Percentiles rank a stretch among this genome's conserved stretches.
phyloP scores from a whole-genome alignment of 2,888 invertebrate genomes.

The Philopedon plagiatum region DNA sequence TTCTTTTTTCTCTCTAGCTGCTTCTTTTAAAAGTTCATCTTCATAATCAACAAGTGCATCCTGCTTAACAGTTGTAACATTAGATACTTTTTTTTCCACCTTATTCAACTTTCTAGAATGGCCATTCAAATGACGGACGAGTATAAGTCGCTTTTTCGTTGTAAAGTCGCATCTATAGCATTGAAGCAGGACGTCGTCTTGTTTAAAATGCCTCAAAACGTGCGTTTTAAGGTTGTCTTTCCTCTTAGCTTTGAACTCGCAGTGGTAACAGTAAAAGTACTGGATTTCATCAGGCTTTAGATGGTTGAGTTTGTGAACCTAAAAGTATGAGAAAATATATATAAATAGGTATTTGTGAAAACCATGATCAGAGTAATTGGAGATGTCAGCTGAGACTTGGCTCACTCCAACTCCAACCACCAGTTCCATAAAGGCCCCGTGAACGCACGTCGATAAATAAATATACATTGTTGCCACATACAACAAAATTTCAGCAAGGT shows the following conservation, averaged over 20 bases:
- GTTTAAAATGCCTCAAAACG: constrained; percentile 1
- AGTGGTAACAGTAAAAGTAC: constrained; percentile 26
- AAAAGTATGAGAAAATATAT: no score
- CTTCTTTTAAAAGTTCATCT: not conserved
- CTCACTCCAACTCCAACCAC: no score
- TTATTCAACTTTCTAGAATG: not conserved
- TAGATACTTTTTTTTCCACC: no score
- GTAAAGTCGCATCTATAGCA: constrained; percentile 23
- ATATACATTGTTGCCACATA: no score
- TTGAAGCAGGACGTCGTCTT: not conserved
- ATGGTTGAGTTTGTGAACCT: constrained; percentile 25
- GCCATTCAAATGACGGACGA: not conserved
- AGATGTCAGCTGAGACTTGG: no score
- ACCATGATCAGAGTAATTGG: no score
- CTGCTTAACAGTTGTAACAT: no score
- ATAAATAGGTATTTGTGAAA: no score
- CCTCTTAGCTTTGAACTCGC: constrained; percentile 14
- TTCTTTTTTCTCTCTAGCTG: not conserved
- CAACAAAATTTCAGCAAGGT: no score
- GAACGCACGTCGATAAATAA: no score
- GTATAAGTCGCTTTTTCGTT: not conserved
- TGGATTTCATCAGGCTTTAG: constrained; percentile 1
- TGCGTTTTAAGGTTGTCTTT: constrained; percentile 18
- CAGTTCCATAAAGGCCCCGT: no score
- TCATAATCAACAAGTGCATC: no score